Base-by-base conservation (phyloP, 2,888 invertebrate species). In the Thymelicus acteon region DNA sequence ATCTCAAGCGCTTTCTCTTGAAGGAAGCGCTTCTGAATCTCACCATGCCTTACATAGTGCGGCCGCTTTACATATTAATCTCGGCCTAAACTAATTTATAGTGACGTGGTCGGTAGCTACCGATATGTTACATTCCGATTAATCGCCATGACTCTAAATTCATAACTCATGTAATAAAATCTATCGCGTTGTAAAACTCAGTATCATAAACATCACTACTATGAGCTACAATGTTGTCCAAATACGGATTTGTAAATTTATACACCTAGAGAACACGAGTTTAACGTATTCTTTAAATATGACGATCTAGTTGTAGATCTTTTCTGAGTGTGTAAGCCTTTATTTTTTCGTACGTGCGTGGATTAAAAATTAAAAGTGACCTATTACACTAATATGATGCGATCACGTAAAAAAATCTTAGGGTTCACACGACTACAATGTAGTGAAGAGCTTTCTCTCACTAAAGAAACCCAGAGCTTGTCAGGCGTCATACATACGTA, bases 11-110 rank as follows among this genome's bases (percentile, higher is more conserved):
- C 91, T 92, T 91, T 87, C 88, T 84, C 77, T 75, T 75, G 75
- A 78, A 78, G 82, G 80, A 78, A 73, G 75, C 70, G 67, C 74
- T 78, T 79, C 79, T 79, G 84, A 87, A 83, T 81, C 72, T 81
- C 82, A 76, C 83, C 84, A 88, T 89, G 80, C 89, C 90, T 83
- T 88, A 87, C 85, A 81, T 77, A 85, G 86, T 63, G 70, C 49
- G 62, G 37, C 48, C 47, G 49, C 49, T 62, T 62, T 62, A 62
- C 62, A 62, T 62, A 62, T 49, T 62, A 49, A 62, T 62, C 62
- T 62, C 24, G 54, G 10, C 10, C 54, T 54, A 12, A 24, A 54
- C 54, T 24, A 54, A 54, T 54, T 54, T 54, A 54, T 54, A 54
- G 54, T 54, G 54, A 54, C 8, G 12, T 12, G 54, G 24, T 19